Conservation (phyloP, 2,113 vertebrate genomes). For the Genyomyrus donnyi region DNA sequence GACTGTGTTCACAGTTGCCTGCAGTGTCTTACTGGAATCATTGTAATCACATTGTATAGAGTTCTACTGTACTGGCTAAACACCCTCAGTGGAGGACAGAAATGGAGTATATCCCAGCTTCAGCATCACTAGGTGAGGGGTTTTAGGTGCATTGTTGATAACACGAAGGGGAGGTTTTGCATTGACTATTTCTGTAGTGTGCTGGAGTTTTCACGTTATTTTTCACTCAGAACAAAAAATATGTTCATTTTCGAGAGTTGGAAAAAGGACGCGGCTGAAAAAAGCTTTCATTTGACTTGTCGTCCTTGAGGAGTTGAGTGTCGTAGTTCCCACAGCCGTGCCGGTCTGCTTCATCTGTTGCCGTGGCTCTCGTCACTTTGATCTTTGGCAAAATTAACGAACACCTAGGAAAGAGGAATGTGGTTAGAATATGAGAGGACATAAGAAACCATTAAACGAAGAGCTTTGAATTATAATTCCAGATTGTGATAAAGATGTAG, state of each 20-base stretch:
- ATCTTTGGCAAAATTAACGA: conserved; percentile 98
- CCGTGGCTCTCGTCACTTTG: conserved; percentile 94
- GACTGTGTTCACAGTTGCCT: conserved; percentile 29
- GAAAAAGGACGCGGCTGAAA: conserved; percentile 63
- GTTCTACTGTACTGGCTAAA: background rate
- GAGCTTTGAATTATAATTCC: background rate
- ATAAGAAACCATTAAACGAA: background rate
- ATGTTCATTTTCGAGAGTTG: conserved; percentile 23
- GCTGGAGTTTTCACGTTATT: conserved; percentile 50
- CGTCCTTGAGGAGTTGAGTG: conserved; percentile 74
- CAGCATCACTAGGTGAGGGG: conserved; percentile 46
- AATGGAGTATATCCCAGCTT: conserved; percentile 64
- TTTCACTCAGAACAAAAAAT: conserved; percentile 41
- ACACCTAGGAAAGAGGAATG: conserved; percentile 67
- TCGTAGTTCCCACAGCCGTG: conserved; percentile 71
- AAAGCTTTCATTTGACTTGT: conserved; percentile 83
- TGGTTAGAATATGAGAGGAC: conserved; percentile 64
- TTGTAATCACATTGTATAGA: background rate
- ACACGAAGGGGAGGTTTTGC: conserved; percentile 73
- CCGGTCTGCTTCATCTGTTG: conserved; percentile 58
- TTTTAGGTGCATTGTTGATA: conserved; percentile 63
- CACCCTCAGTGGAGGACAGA: conserved; percentile 44
- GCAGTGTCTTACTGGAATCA: conserved; percentile 48
- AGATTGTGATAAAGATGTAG: background rate
- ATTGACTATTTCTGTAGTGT: conserved; percentile 83